Conservation (phyloP, 2,797 vertebrate species). For the Cyclura pinguis region DNA sequence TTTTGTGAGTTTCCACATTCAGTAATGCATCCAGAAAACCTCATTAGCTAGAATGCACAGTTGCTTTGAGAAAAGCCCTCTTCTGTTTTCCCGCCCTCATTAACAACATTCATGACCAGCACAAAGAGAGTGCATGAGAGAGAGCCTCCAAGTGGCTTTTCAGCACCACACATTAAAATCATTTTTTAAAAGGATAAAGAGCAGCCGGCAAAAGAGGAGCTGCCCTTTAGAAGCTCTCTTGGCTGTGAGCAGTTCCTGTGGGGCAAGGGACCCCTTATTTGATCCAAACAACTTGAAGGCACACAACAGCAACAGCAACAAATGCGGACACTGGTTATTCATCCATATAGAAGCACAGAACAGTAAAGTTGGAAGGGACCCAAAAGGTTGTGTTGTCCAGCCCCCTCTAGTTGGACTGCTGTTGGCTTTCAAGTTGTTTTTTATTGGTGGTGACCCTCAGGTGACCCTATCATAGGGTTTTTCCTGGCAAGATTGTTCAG, state of each 20-base stretch:
- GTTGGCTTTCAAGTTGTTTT: too few relatives aligned
- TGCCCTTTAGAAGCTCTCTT: background rate
- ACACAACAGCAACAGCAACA: too few relatives aligned
- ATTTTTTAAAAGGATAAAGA: background rate
- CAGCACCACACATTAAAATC: background rate
- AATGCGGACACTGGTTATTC: too few relatives aligned
- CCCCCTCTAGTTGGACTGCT: too few relatives aligned
- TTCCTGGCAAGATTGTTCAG: too few relatives aligned
- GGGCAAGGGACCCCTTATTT: background rate
- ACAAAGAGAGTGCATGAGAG: background rate
- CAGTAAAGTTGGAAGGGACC: background rate
- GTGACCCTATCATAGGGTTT: too few relatives aligned
- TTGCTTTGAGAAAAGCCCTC: constrained; percentile 10
- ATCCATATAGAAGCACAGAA: background rate
- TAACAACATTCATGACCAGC: background rate
- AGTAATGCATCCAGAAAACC: constrained; percentile 7
- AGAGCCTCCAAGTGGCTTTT: background rate
- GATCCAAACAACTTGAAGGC: background rate
- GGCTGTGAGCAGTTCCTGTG: background rate
- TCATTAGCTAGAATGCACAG: constrained; percentile 10
- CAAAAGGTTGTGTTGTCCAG: too few relatives aligned
- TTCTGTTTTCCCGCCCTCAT: background rate
- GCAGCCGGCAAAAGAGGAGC: background rate
- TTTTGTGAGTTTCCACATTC: background rate
- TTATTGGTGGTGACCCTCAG: too few relatives aligned